Percentiles rank a stretch among this genome's conserved stretches.
Conservation (phyloP, 2,113 vertebrate genomes). For the Oncorhynchus clarkii region DNA sequence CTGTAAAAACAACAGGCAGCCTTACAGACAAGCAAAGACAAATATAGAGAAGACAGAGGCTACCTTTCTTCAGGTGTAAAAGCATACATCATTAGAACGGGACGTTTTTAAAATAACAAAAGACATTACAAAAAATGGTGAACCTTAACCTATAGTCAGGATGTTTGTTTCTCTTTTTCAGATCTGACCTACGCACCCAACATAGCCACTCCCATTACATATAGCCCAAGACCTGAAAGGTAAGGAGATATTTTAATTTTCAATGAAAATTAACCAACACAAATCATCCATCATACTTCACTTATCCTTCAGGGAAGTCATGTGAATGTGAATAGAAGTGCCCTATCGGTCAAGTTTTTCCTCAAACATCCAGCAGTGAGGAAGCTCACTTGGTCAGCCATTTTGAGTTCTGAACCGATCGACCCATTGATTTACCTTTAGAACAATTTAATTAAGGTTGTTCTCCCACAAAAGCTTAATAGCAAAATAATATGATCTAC, state of each 20-base stretch:
- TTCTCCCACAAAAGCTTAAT: conserved; percentile 32
- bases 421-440: conserved; percentile 56
- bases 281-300: neutral
- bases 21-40: too few species aligned
- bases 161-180: conserved; percentile 46
- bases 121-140: too few species aligned
- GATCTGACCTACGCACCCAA: conserved; percentile 14
- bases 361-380: conserved; percentile 46
- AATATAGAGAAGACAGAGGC: too few species aligned
- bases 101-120: too few species aligned
- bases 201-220: neutral
- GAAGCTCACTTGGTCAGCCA: conserved; percentile 52
- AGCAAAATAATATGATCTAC: conserved; percentile 1
- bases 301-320: neutral
- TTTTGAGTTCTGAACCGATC: conserved; percentile 54
- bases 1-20: too few species aligned
- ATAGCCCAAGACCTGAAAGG: too few species aligned
- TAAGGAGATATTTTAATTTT: conserved; percentile 9
- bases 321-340: conserved; percentile 25
- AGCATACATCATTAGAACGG: too few species aligned
- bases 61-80: too few species aligned
- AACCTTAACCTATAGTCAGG: too few species aligned
- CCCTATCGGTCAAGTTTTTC: conserved; percentile 30
- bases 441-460: conserved; percentile 61
- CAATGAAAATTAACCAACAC: neutral